Evolutionary conservation across 2,113 vertebrate genomes (phyloP).

Genomic region (Riparia riparia): DNA sequence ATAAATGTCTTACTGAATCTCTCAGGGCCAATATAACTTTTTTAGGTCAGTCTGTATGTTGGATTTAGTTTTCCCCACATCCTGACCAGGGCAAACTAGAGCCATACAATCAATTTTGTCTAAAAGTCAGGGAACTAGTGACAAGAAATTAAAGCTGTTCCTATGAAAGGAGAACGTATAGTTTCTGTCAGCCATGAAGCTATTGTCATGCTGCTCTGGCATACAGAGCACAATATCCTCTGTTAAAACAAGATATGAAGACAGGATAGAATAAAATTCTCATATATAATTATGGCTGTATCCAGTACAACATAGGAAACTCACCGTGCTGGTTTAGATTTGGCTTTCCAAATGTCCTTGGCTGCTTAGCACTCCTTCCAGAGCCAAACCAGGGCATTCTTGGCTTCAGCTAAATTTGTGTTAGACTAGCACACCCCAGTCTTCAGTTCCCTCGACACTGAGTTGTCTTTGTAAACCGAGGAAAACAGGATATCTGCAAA

Average conservation of each 20-base stretch:
- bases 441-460: constrained; percentile 40
- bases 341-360: constrained; percentile 58
- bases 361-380: not conserved
- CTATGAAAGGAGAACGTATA: not conserved
- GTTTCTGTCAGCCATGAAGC: not conserved
- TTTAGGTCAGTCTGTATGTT: not conserved
- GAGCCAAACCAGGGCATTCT: constrained; percentile 67
- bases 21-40: not conserved
- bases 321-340: constrained; percentile 9
- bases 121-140: not conserved
- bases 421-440: constrained; percentile 50
- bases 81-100: constrained; percentile 16
- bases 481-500: constrained; percentile 67
- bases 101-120: not conserved
- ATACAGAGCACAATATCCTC: not conserved
- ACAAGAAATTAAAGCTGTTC: not conserved
- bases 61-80: constrained; percentile 44
- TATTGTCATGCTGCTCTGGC: not conserved
- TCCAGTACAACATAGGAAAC: not conserved
- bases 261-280: not conserved
- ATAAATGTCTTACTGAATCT: not conserved
- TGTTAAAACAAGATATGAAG: not conserved
- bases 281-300: not conserved
- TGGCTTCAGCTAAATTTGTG: constrained; percentile 62
- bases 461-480: constrained; percentile 66